Evolutionary conservation across 2,888 invertebrate genomes (phyloP).

Genomic region (Apodemia mormo): DNA sequence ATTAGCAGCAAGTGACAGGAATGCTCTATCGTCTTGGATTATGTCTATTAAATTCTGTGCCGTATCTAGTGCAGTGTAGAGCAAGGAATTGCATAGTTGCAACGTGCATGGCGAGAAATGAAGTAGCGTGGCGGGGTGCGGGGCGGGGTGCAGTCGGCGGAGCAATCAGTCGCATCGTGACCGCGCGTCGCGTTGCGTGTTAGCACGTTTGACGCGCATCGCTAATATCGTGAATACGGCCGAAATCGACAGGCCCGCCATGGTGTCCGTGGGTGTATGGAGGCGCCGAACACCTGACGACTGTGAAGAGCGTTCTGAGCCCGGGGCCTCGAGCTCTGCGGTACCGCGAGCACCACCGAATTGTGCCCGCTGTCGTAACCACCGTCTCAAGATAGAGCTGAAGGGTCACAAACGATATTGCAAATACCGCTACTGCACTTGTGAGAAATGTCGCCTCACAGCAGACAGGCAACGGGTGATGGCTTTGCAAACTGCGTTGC

Average conservation of each 20-base stretch:
- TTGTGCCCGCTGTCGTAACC: slow-evolving; percentile 96
- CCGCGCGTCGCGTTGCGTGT: slow-evolving; percentile 69
- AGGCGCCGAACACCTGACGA: slow-evolving; percentile 74
- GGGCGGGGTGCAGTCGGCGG: slow-evolving; percentile 47
- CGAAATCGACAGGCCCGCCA: slow-evolving; percentile 52
- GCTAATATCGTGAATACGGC: slow-evolving; percentile 64
- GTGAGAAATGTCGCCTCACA: slow-evolving; percentile 93
- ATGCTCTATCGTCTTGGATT: slow-evolving; percentile 22
- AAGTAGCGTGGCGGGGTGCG: slow-evolving; percentile 59
- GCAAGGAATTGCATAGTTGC: slow-evolving; percentile 41
- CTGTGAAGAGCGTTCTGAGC: slow-evolving; percentile 74
- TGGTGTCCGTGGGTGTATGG: slow-evolving; percentile 77
- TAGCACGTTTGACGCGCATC: slow-evolving; percentile 36
- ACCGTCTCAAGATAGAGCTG: slow-evolving; percentile 92
- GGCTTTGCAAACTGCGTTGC: slow-evolving; percentile 92
- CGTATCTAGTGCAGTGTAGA: slow-evolving; percentile 24
- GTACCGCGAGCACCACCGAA: slow-evolving; percentile 92
- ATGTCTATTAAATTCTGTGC: slow-evolving; percentile 13
- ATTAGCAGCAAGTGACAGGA: slow-evolving; percentile 15
- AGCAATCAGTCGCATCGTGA: slow-evolving; percentile 69
- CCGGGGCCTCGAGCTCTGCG: slow-evolving; percentile 78
- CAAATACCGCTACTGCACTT: slow-evolving; percentile 87
- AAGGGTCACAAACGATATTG: slow-evolving; percentile 97
- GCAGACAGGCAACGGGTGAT: slow-evolving; percentile 94
- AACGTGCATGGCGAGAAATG: slow-evolving; percentile 71